These are phyloP conservation scores for Montipora capricornis DNA, from an alignment of 64 coral and sea anemone genomes.

Conservation along the genomic window DNA sequence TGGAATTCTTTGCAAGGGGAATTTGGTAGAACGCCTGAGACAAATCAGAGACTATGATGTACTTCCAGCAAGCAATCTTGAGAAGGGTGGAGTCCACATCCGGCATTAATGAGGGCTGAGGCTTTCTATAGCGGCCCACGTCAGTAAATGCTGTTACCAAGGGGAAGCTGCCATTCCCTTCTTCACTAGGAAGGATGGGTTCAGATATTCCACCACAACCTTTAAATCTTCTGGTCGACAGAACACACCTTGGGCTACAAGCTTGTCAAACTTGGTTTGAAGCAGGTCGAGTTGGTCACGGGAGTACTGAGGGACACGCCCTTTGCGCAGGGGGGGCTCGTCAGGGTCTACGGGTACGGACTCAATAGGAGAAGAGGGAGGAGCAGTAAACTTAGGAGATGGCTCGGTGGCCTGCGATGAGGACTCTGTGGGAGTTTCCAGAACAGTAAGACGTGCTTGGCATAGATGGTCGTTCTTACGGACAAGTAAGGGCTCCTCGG, in stretches of 20 bases:
- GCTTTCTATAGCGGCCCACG: slow-evolving; percentile 27
- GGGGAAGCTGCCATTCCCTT: not conserved
- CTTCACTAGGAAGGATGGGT: slow-evolving; percentile 30
- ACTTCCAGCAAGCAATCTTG: slow-evolving; percentile 59
- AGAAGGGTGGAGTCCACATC: slow-evolving; percentile 53
- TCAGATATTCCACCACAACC: slow-evolving; percentile 31
- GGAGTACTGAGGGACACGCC: slow-evolving; percentile 38
- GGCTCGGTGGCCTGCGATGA: not conserved
- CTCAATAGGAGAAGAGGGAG: not conserved
- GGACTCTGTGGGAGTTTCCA: not conserved
- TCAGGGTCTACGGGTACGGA: slow-evolving; percentile 25
- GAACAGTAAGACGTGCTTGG: slow-evolving; percentile 9
- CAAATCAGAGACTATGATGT: slow-evolving; percentile 4
- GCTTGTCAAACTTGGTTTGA: slow-evolving; percentile 34
- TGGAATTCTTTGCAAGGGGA: not conserved
- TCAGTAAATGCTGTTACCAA: slow-evolving; percentile 33
- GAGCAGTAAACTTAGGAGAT: not conserved
- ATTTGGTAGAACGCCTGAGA: slow-evolving; percentile 35
- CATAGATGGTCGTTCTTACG: slow-evolving; percentile 52
- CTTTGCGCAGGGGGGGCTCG: not conserved
- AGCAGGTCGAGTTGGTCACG: slow-evolving; percentile 17
- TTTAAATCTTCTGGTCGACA: slow-evolving; percentile 10
- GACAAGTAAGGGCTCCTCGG: slow-evolving; percentile 15
- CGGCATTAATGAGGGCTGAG: slow-evolving; percentile 43
- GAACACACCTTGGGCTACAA: not conserved